Base-by-base conservation (phyloP, 2,113 vertebrate species). In the Thalassarche chlororhynchos region DNA sequence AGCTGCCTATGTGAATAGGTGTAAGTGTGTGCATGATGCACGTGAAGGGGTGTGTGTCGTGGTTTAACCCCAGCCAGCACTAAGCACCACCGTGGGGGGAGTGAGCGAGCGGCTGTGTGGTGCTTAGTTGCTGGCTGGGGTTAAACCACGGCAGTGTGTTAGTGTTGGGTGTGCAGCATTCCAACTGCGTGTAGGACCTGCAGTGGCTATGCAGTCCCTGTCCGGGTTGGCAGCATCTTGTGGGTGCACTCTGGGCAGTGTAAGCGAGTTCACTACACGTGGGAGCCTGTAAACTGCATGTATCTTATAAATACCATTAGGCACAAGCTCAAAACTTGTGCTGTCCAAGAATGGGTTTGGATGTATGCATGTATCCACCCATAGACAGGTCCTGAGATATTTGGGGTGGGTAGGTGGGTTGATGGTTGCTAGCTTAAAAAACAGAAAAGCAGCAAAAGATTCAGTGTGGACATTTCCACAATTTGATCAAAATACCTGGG, bases 191-290 rank as follows among this genome's bases (percentile, higher is more conserved):
- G 60, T 6, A 11, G 69, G 47, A 52, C 42, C 25, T 18, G 29
- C 14, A 3, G 72, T 1, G 38, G 13, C 7, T 6, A 0, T 8
- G 47, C 2, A 10, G 3, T 3, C 64, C 36, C 34, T 17, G 28
- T 5, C 57, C 0, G 4, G 44, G 24, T 6, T n/a, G 52, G 81
- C 24, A 74, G 60, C 14, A 0, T 0, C 2, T 6, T 26, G 29
- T 34, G 65, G 38, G 47, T 19, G 6, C 7, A 0, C 25, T 20
- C 46, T 47, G 72, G 75, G 66, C 16, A 7, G 23, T 28, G 3
- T 2, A 3, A 36, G 32, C 0, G 17, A 36, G 54, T 16, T 55
- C 10, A 5, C 12, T 47, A 5, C 10, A 2, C 0, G 3, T 38
- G 14, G 62, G 36, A 89, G n/a, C 52, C 19, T 17, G 4, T 5